A percentile compares a stretch with the other conserved stretches of the same genome.
Conservation (phyloP, 2,888 invertebrate species). For the Metellina segmentata region DNA sequence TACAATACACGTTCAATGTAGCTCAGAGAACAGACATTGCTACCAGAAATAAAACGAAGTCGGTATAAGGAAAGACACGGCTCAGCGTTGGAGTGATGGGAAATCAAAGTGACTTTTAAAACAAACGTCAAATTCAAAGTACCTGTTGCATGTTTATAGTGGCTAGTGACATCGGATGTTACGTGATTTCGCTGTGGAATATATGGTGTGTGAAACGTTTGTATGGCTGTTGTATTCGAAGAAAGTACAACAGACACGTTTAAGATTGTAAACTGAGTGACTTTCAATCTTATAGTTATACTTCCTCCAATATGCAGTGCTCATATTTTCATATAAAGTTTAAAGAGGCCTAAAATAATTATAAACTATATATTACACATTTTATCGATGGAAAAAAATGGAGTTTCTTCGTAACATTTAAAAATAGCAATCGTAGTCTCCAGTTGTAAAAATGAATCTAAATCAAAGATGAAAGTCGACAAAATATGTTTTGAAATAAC, state of each 20-base stretch:
- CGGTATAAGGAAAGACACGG: background rate
- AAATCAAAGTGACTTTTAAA: constrained; percentile 23
- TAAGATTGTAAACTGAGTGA: background rate
- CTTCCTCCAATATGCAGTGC: background rate
- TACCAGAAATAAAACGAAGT: background rate
- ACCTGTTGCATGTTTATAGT: background rate
- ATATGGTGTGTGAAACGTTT: background rate
- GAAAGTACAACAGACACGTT: background rate
- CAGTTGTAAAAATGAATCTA: background rate
- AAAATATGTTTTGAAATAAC: background rate
- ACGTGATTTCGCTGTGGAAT: background rate
- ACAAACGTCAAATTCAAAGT: constrained; percentile 26
- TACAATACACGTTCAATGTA: background rate
- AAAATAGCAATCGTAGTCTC: background rate
- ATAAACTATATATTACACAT: too few relatives aligned
- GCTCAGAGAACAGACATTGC: background rate
- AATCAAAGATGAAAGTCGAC: background rate
- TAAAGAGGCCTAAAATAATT: too few relatives aligned
- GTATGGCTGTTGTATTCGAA: background rate
- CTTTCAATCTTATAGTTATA: background rate
- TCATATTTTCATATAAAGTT: background rate
- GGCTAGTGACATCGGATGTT: background rate
- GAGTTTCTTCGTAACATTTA: background rate
- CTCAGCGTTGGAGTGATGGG: background rate
- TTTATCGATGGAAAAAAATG: too few relatives aligned